phyloP scores from a whole-genome alignment of 2,113 vertebrate species.

The Dipodomys spectabilis region DNA sequence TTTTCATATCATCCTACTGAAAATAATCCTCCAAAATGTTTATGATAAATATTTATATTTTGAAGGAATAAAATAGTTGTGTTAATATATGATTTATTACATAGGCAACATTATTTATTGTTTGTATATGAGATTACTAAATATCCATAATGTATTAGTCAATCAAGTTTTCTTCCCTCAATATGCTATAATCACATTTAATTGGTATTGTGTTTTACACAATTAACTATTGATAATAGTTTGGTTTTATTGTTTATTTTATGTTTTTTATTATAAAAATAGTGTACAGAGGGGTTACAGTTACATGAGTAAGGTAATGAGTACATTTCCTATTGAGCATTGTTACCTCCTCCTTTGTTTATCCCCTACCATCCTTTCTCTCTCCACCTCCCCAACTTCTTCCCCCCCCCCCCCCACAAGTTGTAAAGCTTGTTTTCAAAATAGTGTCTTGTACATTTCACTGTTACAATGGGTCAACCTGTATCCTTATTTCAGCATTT shows the following conservation, averaged over 20 bases:
- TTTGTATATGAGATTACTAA: background rate
- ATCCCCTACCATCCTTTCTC: too few relatives aligned
- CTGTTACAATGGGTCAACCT: too few relatives aligned
- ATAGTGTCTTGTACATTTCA: too few relatives aligned
- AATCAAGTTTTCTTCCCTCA: background rate
- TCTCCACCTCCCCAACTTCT: too few relatives aligned
- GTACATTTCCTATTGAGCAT: too few relatives aligned
- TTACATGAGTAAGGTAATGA: too few relatives aligned
- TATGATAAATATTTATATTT: slow-evolving; percentile 9
- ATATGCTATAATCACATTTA: background rate
- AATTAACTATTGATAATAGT: background rate
- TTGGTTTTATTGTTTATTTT: background rate
- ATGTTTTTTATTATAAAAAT: too few relatives aligned
- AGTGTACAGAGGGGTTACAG: too few relatives aligned
- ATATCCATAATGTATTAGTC: slow-evolving; percentile 8
- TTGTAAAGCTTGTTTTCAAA: too few relatives aligned
- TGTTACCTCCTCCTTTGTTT: too few relatives aligned
- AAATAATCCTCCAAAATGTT: background rate
- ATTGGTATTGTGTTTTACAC: background rate
- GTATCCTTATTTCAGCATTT: too few relatives aligned
- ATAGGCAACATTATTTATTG: background rate
- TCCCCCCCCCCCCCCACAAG: too few relatives aligned
- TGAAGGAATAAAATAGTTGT: background rate
- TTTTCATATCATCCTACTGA: background rate
- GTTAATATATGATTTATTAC: background rate